Evolutionary conservation across 2,113 vertebrate species (phyloP).

Genomic region (Chelonoidis abingdonii): DNA sequence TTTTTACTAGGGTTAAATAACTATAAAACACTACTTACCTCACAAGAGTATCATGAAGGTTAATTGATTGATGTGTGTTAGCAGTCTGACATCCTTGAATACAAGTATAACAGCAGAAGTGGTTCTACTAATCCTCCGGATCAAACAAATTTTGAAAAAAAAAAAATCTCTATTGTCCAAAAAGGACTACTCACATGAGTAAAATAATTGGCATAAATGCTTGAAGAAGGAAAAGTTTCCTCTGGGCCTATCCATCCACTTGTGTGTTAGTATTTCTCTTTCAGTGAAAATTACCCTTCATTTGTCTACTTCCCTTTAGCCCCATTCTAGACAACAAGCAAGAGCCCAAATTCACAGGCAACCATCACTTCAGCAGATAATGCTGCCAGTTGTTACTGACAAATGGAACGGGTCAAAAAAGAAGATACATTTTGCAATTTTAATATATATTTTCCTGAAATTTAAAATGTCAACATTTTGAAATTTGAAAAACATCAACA

Average conservation of each 20-base stretch:
- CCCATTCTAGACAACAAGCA: neutral
- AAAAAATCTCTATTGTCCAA: neutral
- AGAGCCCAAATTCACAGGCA: neutral
- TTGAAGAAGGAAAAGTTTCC: neutral
- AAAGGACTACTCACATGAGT: neutral
- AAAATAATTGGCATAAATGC: neutral
- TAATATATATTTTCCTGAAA: neutral
- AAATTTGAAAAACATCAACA: neutral
- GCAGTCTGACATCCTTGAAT: neutral
- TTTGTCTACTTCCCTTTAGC: neutral
- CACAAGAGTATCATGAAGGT: neutral
- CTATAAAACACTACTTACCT: neutral
- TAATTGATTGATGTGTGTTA: neutral
- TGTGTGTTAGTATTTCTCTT: accelerated
- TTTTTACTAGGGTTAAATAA: too few species aligned
- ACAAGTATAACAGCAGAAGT: neutral
- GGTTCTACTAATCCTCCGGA: neutral
- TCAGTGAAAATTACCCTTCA: neutral
- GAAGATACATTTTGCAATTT: neutral
- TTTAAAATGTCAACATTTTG: neutral
- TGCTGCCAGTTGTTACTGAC: accelerated
- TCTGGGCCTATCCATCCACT: accelerated
- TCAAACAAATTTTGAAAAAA: neutral
- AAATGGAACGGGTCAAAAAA: neutral
- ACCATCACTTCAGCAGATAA: neutral